Conservation (phyloP, 2,113 vertebrate genomes). For the Microtus ochrogaster region DNA sequence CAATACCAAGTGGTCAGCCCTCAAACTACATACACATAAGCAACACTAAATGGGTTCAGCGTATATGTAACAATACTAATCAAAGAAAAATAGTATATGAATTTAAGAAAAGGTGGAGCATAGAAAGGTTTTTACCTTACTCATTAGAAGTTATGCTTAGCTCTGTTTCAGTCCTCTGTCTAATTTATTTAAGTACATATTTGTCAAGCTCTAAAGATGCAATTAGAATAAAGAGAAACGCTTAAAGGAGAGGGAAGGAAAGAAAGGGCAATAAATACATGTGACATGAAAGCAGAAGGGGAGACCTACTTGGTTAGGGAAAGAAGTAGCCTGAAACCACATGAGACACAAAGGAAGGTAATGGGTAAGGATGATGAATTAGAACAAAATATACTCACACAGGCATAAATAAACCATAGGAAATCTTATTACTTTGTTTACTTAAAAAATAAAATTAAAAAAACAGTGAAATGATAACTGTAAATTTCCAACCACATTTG, state of each 20-base stretch:
- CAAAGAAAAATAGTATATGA: not conserved
- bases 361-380: not conserved
- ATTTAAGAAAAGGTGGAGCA: not conserved
- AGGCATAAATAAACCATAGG: not conserved
- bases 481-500: not conserved
- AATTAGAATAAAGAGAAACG: not conserved
- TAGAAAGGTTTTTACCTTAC: not conserved
- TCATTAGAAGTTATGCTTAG: conserved; percentile 17
- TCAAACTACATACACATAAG: not conserved
- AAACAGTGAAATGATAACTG: not conserved
- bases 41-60: not conserved
- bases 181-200: conserved; percentile 18
- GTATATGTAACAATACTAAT: not conserved
- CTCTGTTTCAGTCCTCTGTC: not conserved
- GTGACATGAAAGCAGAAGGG: not conserved
- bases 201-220: conserved; percentile 4
- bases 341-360: not conserved
- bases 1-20: not conserved
- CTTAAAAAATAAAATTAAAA: not conserved
- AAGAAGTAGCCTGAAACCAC: not conserved
- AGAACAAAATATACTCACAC: not conserved
- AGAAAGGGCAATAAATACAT: not conserved
- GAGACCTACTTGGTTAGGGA: too few species aligned
- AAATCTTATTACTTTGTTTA: not conserved
- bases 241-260: not conserved